A percentile compares a stretch with the other conserved stretches of the same genome.
These are phyloP conservation scores for Alcedo quadribrachys DNA, from an alignment of 2,797 vertebrate genomes.

Conservation along the genomic window DNA sequence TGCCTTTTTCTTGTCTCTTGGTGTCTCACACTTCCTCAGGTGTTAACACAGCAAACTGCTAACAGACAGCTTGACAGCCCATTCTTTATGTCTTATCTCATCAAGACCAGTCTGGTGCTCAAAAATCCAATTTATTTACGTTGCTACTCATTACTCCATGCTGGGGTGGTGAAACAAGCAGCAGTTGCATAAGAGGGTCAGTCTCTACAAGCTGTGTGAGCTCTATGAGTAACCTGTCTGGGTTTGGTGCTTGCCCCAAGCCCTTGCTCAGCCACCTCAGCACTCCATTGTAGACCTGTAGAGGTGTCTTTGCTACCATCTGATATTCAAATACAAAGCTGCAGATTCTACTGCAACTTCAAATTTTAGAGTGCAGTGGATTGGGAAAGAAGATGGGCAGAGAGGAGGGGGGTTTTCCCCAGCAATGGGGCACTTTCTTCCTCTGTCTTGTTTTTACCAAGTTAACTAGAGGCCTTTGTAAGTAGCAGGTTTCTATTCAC, in stretches of 20 bases:
- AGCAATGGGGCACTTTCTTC: neutral
- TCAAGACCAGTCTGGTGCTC: neutral
- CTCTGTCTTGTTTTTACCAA: neutral
- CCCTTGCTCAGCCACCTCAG: rapidly evolving
- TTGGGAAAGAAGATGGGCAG: neutral
- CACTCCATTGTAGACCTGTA: neutral
- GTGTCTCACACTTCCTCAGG: neutral
- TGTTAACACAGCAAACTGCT: neutral
- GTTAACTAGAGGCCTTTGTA: neutral
- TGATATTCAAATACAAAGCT: neutral
- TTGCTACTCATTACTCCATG: neutral
- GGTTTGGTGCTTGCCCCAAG: neutral
- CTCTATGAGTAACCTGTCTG: neutral
- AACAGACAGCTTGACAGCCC: neutral
- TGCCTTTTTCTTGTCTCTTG: neutral
- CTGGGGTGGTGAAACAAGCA: neutral
- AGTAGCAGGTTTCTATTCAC: neutral
- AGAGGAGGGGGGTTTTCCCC: neutral
- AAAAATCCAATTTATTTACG: neutral
- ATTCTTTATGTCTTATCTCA: neutral
- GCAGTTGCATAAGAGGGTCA: rapidly evolving
- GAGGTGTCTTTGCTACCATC: neutral
- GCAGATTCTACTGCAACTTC: neutral
- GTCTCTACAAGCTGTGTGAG: rapidly evolving
- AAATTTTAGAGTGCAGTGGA: neutral